Evolutionary conservation across 2,113 vertebrate genomes (phyloP).

Genomic region (Gymnobelideus leadbeateri): DNA sequence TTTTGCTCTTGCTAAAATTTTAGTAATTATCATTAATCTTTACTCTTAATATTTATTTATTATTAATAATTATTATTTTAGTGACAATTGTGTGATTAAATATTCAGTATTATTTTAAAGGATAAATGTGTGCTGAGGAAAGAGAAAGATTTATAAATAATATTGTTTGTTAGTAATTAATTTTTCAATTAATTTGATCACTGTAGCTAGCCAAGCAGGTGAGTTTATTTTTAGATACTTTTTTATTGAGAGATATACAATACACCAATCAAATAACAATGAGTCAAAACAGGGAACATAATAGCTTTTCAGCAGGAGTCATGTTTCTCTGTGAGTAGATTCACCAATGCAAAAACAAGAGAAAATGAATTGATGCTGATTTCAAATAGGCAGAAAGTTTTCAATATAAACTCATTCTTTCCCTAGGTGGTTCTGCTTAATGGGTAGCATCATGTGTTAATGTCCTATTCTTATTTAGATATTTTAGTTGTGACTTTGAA

Average conservation of each 20-base stretch:
- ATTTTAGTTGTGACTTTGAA: not conserved
- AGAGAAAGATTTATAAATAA: not conserved
- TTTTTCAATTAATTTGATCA: not conserved
- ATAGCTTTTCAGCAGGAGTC: conserved; percentile 1
- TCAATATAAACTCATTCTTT: not conserved
- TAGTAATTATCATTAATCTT: not conserved
- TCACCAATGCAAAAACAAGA: not conserved
- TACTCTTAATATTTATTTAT: not conserved
- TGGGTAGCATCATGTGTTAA: not conserved
- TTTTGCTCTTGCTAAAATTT: not conserved
- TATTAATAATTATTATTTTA: not conserved
- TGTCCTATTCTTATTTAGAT: not conserved
- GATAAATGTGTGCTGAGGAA: not conserved
- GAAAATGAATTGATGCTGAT: not conserved
- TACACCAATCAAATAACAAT: conserved; percentile 8
- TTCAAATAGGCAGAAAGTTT: conserved; percentile 5
- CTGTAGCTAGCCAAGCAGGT: not conserved
- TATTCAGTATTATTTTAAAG: not conserved
- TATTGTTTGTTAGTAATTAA: not conserved
- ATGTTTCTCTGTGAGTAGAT: not conserved
- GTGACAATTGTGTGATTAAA: not conserved
- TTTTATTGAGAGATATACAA: not conserved
- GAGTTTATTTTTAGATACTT: not conserved
- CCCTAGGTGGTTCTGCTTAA: not conserved
- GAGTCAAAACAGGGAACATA: not conserved